Evolutionary conservation across 2,113 vertebrate genomes (phyloP).

Genomic region (Ptyas mucosa): DNA sequence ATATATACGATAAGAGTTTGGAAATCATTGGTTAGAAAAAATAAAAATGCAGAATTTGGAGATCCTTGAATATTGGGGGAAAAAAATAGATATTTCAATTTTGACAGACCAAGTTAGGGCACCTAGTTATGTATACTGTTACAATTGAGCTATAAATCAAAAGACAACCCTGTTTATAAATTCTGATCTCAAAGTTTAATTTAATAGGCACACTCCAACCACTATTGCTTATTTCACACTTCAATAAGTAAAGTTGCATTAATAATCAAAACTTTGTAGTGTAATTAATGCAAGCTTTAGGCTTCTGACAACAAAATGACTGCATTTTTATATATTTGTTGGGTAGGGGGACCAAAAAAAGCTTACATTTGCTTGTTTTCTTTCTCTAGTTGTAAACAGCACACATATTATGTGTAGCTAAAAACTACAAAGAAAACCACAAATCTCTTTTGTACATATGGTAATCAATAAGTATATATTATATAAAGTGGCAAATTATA

Average conservation of each 20-base stretch:
- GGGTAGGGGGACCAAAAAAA: constrained; percentile 52
- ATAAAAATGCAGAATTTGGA: not conserved
- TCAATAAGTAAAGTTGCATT: constrained; percentile 76
- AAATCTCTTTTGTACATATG: not conserved
- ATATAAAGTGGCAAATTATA: constrained; percentile 12
- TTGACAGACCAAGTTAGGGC: not conserved
- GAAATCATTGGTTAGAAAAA: not conserved
- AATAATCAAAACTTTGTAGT: constrained; percentile 76
- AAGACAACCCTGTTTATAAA: constrained; percentile 60
- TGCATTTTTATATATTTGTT: constrained; percentile 72
- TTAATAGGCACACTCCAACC: constrained; percentile 75
- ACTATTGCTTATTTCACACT: constrained; percentile 81
- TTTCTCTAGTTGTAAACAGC: constrained; percentile 54
- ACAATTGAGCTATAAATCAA: constrained; percentile 50
- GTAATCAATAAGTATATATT: constrained; percentile 15
- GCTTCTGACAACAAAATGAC: constrained; percentile 72
- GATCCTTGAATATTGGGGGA: not conserved
- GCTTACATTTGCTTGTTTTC: constrained; percentile 40
- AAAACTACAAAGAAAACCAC: constrained; percentile 15
- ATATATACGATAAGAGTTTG: not conserved
- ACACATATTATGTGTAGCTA: constrained; percentile 51
- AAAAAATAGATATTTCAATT: not conserved
- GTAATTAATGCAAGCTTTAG: constrained; percentile 77
- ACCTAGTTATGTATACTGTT: constrained; percentile 5
- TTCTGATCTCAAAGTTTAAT: constrained; percentile 71